Evolutionary conservation across 2,113 vertebrate genomes (phyloP), one percentile per base, ranked within the genome.

Genomic region (Prietella phreatophila): DNA sequence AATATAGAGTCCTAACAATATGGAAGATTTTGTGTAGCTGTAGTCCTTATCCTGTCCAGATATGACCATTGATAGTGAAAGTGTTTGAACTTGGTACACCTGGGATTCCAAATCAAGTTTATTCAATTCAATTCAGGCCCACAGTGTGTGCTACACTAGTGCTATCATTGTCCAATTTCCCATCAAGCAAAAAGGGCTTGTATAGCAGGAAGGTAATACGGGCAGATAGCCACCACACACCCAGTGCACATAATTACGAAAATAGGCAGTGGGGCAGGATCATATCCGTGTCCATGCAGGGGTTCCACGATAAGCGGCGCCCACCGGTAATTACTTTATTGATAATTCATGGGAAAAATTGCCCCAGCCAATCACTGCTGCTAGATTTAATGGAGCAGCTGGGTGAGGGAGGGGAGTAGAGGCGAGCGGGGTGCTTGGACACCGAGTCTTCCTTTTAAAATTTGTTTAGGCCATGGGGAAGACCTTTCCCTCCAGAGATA

Each of bases 311-410:
- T 96, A 96, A 96, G 94, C 93, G 91, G 91, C 90, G 93, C 91
- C 94, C 93, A 90, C 94, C 92, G 93, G 95, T 96, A 96, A 96
- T 96, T 96, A 96, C 94, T 96, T 94, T 94, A 96, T 96, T 96
- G 95, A 96, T 96, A 96, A 96, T 95, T 95, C 94, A 91, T 92
- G 89, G 90, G 93, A 93, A 94, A 96, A 94, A 95, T 89, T 92
- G 94, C 86, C 91, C 90, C 88, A 85, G 93, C 95, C 95, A 95
- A 95, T 95, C 89, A 93, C 91, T 88, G 89, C 84, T 89, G 92
- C 89, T 91, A 89, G 91, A 95, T 95, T 95, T 94, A 95, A 95
- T 96, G 93, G 94, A 93, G 93, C 92, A 93, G 76, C 89, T 89
- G 82, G 87, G 92, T 17, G 79, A 39, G 81, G 90, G 90, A 86